A percentile compares a stretch with the other conserved stretches of the same genome.
phyloP scores from a whole-genome alignment of 2,797 vertebrate genomes.

The Lateolabrax maculatus region DNA sequence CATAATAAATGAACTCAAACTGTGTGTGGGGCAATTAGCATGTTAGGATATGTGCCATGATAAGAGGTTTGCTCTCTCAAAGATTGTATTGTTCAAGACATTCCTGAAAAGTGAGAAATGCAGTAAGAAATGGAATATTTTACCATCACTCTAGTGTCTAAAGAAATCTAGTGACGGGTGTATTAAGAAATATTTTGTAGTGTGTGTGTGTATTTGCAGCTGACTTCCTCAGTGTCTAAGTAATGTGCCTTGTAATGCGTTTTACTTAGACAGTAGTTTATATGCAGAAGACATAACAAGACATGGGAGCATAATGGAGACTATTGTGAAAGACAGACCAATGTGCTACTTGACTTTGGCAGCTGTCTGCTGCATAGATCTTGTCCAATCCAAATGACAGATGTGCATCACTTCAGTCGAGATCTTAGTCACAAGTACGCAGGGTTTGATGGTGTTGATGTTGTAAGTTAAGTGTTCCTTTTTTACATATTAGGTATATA shows the following conservation, averaged over 20 bases:
- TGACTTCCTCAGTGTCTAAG: no score
- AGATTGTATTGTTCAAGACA: conserved; percentile 64
- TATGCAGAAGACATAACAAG: conserved; percentile 44
- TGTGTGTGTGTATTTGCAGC: background rate
- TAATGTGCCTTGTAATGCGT: background rate
- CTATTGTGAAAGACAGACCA: conserved; percentile 43
- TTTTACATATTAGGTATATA: background rate
- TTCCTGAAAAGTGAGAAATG: conserved; percentile 70
- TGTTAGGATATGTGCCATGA: conserved; percentile 76
- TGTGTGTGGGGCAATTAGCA: conserved; percentile 84
- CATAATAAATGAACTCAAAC: conserved; percentile 86
- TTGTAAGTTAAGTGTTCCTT: background rate
- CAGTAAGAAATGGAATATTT: conserved; percentile 8
- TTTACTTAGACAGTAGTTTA: conserved; percentile 32
- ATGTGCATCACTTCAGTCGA: conserved; percentile 50
- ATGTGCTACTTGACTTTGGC: conserved; percentile 52
- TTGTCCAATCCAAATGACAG: conserved; percentile 53
- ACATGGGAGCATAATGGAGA: conserved; percentile 52
- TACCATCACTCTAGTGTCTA: background rate
- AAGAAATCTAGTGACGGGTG: background rate
- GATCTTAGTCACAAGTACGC: conserved; percentile 11
- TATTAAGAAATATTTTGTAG: conserved; percentile 1
- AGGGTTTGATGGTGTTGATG: conserved; percentile 3
- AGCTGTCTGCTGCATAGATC: conserved; percentile 55
- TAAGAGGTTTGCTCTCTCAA: conserved; percentile 67